Evolutionary conservation across 2,113 vertebrate genomes (phyloP).

Genomic region (Psephotus haematonotus): DNA sequence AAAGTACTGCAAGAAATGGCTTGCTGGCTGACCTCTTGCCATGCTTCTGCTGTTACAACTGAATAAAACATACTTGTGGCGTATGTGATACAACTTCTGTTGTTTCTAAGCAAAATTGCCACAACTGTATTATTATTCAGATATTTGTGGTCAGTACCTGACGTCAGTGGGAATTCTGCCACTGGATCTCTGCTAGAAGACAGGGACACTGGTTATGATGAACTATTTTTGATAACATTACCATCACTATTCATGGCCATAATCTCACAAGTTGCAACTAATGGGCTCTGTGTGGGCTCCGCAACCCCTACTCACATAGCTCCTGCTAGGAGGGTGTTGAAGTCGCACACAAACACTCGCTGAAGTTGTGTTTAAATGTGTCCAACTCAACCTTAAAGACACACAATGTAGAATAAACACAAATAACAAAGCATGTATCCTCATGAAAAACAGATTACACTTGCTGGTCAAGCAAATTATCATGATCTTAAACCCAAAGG

Average conservation of each 20-base stretch:
- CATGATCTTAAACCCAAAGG: neutral
- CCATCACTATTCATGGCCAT: neutral
- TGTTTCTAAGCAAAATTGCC: neutral
- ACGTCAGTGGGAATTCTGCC: neutral
- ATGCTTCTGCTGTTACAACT: neutral
- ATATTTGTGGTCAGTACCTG: neutral
- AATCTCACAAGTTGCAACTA: neutral
- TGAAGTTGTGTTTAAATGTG: neutral
- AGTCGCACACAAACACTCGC: neutral
- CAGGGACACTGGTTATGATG: neutral
- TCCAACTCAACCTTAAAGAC: neutral
- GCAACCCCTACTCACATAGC: rapidly evolving
- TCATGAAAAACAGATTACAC: neutral
- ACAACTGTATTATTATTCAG: neutral
- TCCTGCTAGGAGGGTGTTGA: neutral
- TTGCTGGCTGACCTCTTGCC: neutral
- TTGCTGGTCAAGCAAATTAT: neutral
- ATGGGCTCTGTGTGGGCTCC: neutral
- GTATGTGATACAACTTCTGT: neutral
- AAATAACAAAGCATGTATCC: neutral
- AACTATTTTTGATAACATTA: neutral
- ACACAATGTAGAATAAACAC: neutral
- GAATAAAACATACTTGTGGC: neutral
- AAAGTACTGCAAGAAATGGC: neutral
- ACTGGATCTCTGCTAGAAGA: neutral